Percentiles rank a stretch among this genome's conserved stretches.
Conservation (phyloP, 2,888 invertebrate genomes). For the Alloplasta piceator region DNA sequence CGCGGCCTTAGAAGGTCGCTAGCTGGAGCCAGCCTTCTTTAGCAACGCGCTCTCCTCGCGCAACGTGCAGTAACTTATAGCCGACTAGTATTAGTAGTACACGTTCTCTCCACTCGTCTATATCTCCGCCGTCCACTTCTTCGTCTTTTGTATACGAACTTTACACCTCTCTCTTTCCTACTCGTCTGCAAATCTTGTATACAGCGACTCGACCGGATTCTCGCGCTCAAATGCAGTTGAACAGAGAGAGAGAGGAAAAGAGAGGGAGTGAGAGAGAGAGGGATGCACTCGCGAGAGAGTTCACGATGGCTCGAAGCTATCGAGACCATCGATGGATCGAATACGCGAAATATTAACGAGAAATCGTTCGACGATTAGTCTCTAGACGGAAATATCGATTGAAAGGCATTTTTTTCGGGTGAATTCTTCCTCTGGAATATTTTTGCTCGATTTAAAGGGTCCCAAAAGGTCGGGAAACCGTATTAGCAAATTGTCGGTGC, state of each 20-base stretch:
- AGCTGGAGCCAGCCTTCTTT: slow-evolving; percentile 80
- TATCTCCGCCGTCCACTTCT: slow-evolving; percentile 42
- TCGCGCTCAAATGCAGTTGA: slow-evolving; percentile 44
- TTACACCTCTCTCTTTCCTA: slow-evolving; percentile 10
- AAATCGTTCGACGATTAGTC: not conserved
- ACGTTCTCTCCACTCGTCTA: slow-evolving; percentile 62
- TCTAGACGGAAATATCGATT: not conserved
- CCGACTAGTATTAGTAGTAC: slow-evolving; percentile 72
- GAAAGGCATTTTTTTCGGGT: too few relatives aligned
- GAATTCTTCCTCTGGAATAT: too few relatives aligned
- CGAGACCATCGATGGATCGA: not conserved
- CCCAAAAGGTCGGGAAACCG: too few relatives aligned
- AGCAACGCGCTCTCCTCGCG: slow-evolving; percentile 73
- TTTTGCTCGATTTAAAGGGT: too few relatives aligned
- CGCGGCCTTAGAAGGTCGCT: slow-evolving; percentile 80
- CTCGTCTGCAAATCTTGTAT: not conserved
- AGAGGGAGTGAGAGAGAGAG: slow-evolving; percentile 28
- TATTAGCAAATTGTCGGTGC: too few relatives aligned
- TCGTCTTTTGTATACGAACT: slow-evolving; percentile 5
- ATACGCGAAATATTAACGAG: not conserved
- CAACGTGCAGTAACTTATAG: slow-evolving; percentile 69
- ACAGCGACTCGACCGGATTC: slow-evolving; percentile 51
- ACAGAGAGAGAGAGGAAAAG: not conserved
- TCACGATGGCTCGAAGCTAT: slow-evolving; percentile 33
- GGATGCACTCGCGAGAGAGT: slow-evolving; percentile 49